Evolutionary conservation across 2,888 invertebrate genomes (phyloP).

Genomic region (Coleophora flavipennella): DNA sequence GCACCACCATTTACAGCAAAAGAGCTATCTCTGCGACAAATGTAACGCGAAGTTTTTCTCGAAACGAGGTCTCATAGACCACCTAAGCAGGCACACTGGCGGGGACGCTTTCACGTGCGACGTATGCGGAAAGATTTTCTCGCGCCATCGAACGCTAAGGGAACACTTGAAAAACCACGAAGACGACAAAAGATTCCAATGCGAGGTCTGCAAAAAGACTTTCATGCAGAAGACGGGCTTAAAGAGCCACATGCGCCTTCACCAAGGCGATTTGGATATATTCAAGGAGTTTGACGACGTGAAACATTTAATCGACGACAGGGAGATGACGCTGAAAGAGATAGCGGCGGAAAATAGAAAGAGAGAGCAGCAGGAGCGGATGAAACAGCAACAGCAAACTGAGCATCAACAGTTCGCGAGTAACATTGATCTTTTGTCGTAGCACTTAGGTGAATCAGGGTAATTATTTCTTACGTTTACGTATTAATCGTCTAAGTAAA

Average conservation of each 20-base stretch:
- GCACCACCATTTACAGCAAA: conserved; percentile 59
- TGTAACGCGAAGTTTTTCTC: conserved; percentile 62
- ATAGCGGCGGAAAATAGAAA: conserved; percentile 55
- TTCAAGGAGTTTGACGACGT: conserved; percentile 67
- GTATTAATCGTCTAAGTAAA: too few species aligned
- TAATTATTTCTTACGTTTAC: too few species aligned
- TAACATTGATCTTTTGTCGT: neutral
- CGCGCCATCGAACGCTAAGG: conserved; percentile 41
- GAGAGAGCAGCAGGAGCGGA: conserved; percentile 38
- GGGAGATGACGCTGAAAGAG: conserved; percentile 57
- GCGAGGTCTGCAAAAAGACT: conserved; percentile 54
- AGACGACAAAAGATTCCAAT: conserved; percentile 48
- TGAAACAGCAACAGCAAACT: conserved; percentile 17
- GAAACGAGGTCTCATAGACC: conserved; percentile 52
- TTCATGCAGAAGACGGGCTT: conserved; percentile 60
- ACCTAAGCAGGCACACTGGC: conserved; percentile 45
- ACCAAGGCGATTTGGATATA: conserved; percentile 60
- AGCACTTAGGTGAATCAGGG: too few species aligned
- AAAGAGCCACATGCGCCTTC: conserved; percentile 52
- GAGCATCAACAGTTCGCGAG: neutral
- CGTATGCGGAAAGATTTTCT: conserved; percentile 49
- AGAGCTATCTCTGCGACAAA: conserved; percentile 50
- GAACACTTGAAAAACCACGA: conserved; percentile 55
- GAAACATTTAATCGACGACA: conserved; percentile 57
- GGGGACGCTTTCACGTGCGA: conserved; percentile 44